These are phyloP conservation scores for Motacilla tschutschensis DNA, from an alignment of 2,113 vertebrate genomes.

Conservation along the genomic window DNA sequence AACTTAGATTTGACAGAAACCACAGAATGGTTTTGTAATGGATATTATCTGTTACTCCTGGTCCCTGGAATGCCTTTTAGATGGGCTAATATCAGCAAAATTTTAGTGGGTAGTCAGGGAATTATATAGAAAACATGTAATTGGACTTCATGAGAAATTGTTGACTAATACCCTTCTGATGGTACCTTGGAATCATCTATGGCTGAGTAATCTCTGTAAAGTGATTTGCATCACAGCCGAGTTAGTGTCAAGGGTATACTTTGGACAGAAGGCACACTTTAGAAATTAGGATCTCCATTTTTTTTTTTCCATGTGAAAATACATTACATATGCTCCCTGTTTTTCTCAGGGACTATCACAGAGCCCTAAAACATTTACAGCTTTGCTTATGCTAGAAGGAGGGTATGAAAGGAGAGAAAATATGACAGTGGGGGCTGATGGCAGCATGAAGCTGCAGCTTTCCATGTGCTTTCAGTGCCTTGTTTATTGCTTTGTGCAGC, in stretches of 20 bases:
- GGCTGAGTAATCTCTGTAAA: slow-evolving; percentile 68
- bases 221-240: slow-evolving; percentile 62
- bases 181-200: slow-evolving; percentile 50
- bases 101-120: slow-evolving; percentile 71
- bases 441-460: slow-evolving; percentile 12
- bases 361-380: slow-evolving; percentile 65
- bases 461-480: slow-evolving; percentile 6
- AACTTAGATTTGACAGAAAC: slow-evolving; percentile 67
- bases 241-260: slow-evolving; percentile 61
- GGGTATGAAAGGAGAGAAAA: slow-evolving; percentile 13
- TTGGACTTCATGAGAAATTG: slow-evolving; percentile 65
- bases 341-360: slow-evolving; percentile 69
- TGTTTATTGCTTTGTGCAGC: slow-evolving; percentile 24
- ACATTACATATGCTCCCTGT: slow-evolving; percentile 66
- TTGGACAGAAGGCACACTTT: slow-evolving; percentile 68
- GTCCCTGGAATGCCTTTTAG: slow-evolving; percentile 70
- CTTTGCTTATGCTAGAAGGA: slow-evolving; percentile 30
- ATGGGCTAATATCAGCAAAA: slow-evolving; percentile 75
- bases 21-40: slow-evolving; percentile 61
- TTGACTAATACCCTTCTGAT: slow-evolving; percentile 64
- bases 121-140: slow-evolving; percentile 70
- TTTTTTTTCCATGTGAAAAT: slow-evolving; percentile 64
- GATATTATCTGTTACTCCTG: slow-evolving; percentile 46
- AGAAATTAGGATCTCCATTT: slow-evolving; percentile 52
- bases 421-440: slow-evolving; percentile 23